These are phyloP conservation scores for Standfussiana lucernea DNA, from an alignment of 2,888 invertebrate genomes.

Conservation along the genomic window DNA sequence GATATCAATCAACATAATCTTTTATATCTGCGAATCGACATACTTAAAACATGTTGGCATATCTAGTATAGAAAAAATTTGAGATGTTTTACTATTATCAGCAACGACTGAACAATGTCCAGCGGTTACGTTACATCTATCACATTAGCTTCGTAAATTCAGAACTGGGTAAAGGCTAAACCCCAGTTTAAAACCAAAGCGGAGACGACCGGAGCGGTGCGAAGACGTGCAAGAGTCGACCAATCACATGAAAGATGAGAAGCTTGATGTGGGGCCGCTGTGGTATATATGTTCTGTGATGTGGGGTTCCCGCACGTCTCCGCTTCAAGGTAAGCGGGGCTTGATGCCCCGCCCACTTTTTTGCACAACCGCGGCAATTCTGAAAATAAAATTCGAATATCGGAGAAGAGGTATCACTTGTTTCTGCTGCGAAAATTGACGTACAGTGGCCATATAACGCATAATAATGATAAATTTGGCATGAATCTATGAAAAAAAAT, in stretches of 20 bases:
- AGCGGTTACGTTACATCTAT: background rate
- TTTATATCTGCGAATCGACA: constrained; percentile 41
- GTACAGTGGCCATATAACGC: background rate
- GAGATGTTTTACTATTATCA: constrained; percentile 10
- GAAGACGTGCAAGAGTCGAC: background rate
- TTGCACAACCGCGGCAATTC: background rate
- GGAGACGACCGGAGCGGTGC: too few relatives aligned
- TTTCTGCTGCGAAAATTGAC: background rate
- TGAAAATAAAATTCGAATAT: too few relatives aligned
- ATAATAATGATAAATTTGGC: background rate
- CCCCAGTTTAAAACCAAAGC: background rate
- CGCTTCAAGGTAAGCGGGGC: background rate
- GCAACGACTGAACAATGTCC: background rate
- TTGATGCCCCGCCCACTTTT: background rate
- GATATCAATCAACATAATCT: constrained; percentile 61
- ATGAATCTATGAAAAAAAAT: too few relatives aligned
- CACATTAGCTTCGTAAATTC: background rate
- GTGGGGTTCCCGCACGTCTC: background rate
- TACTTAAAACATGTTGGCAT: constrained; percentile 11
- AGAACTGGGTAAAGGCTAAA: background rate
- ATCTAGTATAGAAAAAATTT: background rate
- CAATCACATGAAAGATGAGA: background rate
- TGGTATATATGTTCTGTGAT: too few relatives aligned
- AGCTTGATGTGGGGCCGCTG: background rate
- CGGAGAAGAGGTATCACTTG: background rate